Evolutionary conservation across 2,113 vertebrate species (phyloP), one percentile per base, ranked within the genome.

Genomic region (Madoqua kirkii): DNA sequence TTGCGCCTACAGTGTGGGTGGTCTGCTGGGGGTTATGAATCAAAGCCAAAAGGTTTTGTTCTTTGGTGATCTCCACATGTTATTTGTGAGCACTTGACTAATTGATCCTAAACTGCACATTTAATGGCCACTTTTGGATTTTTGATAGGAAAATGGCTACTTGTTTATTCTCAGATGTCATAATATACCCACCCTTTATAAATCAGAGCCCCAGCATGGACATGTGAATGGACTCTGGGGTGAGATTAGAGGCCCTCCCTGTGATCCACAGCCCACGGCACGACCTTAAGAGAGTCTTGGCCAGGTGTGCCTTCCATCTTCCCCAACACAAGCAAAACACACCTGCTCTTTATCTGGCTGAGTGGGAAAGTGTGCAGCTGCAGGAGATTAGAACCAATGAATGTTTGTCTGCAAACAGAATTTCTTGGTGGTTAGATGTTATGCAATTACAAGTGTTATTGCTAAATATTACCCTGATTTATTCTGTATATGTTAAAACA

Each of bases 101-200:
- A 95, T 93, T 95, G 74, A 90, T 97, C 31, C 71, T 62, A 54
- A 48, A 40, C 19, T 59, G 81, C 36, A 84, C 48, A 59, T 89
- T 89, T 92, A 93, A 87, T 82, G 57, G 59, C 71, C 43, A 40
- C 45, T 93, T 87, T 31, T 76, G 92, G 7, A 16, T 23, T 93
- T 97, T 86, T 92, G 95, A 95, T 64, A 97, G 78, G 84, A 95
- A 98, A 97, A 97, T 94, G 74, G 67, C 59, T 85, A 83, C 81
- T 95, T 96, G 67, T 89, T 97, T 97, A 78, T 93, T 84, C 84
- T 92, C 84, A 88, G 43, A 87, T 95, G 81, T 96, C 93, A 45
- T 95, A 96, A 90, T 96, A 97, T 91, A 96, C 87, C 87, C 76
- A 54, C 54, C 64, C 36, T 92, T 96, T 90, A 50, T 43, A 88